A percentile compares a stretch with the other conserved stretches of the same genome.
Conservation (phyloP, 2,113 vertebrate species). For the Excalfactoria chinensis region DNA sequence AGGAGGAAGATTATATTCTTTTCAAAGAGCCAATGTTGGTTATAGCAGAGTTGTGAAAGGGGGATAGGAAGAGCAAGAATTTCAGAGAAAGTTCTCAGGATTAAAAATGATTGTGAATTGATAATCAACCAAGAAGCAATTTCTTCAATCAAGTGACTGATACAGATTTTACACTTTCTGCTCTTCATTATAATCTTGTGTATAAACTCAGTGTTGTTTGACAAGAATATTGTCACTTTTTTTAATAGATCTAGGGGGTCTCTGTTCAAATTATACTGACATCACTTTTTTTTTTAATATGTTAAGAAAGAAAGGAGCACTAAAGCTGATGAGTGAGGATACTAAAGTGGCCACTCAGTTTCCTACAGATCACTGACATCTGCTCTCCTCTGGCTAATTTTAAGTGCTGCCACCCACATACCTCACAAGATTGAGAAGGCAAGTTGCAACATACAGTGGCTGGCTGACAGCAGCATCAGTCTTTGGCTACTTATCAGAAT, state of each 20-base stretch:
- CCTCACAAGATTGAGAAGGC: background rate
- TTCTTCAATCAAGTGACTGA: background rate
- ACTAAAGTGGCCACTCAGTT: background rate
- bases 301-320: background rate
- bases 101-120: background rate
- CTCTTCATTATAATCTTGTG: background rate
- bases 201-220: background rate
- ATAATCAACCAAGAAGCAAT: background rate
- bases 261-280: background rate
- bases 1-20: background rate
- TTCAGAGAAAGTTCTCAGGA: background rate
- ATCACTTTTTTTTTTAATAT: background rate
- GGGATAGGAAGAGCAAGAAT: background rate
- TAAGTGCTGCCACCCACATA: rapidly evolving
- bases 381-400: rapidly evolving
- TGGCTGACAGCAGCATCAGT: background rate
- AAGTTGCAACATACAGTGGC: rapidly evolving
- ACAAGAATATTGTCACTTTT: background rate
- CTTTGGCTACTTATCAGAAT: rapidly evolving
- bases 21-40: background rate
- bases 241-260: background rate
- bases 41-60: background rate
- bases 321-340: background rate
- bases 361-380: background rate
- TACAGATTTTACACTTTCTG: background rate